phyloP scores from a whole-genome alignment of 2,888 invertebrate species.

The Unio delphinus region DNA sequence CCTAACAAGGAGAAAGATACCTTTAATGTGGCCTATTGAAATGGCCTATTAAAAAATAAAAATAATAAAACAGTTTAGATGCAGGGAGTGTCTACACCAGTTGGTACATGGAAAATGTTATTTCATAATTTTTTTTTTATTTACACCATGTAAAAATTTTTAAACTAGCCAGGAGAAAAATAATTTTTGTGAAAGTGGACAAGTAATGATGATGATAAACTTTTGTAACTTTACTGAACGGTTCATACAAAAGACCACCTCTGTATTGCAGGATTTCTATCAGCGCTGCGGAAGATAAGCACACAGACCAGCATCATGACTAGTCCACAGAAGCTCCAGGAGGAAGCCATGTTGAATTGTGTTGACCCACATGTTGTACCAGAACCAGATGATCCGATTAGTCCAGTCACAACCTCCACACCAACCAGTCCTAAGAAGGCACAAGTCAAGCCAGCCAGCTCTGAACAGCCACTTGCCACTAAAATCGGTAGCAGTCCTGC shows the following conservation, averaged over 20 bases:
- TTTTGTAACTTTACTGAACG: not conserved
- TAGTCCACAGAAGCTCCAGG: slow-evolving; percentile 39
- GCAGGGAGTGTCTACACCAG: too few relatives aligned
- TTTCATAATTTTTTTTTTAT: too few relatives aligned
- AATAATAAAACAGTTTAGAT: too few relatives aligned
- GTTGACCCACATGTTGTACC: slow-evolving; percentile 9
- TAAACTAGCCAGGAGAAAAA: too few relatives aligned
- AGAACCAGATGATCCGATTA: not conserved
- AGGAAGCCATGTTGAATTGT: slow-evolving; percentile 31
- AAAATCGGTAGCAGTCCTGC: too few relatives aligned
- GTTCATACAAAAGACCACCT: not conserved
- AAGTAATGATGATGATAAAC: not conserved
- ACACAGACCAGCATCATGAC: slow-evolving; percentile 53
- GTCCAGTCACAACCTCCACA: slow-evolving; percentile 1
- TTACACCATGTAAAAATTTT: too few relatives aligned
- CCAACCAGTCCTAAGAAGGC: slow-evolving; percentile 1
- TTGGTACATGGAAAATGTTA: not conserved
- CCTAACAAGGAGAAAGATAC: too few relatives aligned
- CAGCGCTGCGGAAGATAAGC: slow-evolving; percentile 44
- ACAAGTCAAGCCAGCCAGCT: not conserved
- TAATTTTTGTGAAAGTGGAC: not conserved
- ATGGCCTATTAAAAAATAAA: too few relatives aligned
- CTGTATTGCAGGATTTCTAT: slow-evolving; percentile 39
- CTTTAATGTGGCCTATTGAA: too few relatives aligned
- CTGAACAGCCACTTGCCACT: too few relatives aligned